These are phyloP conservation scores for Grantiella picta DNA, from an alignment of 2,113 vertebrate genomes.

Conservation along the genomic window DNA sequence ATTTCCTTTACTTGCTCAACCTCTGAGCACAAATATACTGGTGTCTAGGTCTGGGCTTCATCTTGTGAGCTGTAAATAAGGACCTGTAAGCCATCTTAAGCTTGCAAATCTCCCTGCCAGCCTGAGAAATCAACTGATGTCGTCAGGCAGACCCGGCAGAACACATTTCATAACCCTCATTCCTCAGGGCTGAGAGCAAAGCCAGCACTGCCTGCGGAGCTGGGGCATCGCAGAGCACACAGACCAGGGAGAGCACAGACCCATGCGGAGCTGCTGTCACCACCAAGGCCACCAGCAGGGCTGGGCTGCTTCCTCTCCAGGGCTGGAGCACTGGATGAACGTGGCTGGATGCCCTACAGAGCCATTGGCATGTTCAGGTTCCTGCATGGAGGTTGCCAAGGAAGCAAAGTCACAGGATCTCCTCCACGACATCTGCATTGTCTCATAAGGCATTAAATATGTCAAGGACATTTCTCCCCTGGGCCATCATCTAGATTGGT, in stretches of 20 bases:
- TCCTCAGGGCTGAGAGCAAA: not conserved
- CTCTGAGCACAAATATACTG: not conserved
- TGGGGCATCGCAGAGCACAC: not conserved
- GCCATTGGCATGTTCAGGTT: not conserved
- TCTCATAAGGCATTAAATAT: not conserved
- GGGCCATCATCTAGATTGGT: not conserved
- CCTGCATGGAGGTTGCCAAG: not conserved
- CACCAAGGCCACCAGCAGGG: not conserved
- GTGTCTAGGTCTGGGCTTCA: not conserved
- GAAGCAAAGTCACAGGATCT: not conserved
- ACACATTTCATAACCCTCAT: not conserved
- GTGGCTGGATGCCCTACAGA: rapidly evolving
- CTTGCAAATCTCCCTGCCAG: slow-evolving; percentile 1
- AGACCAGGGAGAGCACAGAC: not conserved
- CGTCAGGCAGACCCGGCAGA: not conserved
- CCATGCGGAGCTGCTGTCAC: not conserved
- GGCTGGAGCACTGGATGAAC: rapidly evolving
- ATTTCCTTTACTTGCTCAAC: not conserved
- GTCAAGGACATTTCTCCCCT: not conserved
- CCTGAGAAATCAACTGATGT: not conserved
- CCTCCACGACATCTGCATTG: not conserved
- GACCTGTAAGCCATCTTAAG: not conserved
- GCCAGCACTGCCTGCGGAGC: not conserved
- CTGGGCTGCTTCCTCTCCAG: not conserved
- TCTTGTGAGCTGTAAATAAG: slow-evolving; percentile 13